Conservation (phyloP, 2,797 vertebrate species). For the Peromyscus aztecus region DNA sequence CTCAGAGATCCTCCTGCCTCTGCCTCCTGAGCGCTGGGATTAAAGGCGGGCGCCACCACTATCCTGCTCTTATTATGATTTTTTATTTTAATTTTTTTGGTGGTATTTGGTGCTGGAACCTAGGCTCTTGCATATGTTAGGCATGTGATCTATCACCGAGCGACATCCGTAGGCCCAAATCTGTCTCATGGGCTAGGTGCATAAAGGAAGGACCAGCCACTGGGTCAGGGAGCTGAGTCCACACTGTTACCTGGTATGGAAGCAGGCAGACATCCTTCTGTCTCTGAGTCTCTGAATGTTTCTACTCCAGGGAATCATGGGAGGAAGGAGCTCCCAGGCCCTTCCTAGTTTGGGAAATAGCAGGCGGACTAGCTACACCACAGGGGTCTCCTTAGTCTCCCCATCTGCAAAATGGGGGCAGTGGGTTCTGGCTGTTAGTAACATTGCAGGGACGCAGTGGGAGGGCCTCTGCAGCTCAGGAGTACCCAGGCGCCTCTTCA, state of each 20-base stretch:
- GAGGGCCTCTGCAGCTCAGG: not conserved
- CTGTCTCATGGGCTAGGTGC: not conserved
- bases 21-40: not conserved
- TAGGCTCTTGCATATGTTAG: not conserved
- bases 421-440: not conserved
- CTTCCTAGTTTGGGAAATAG: not conserved
- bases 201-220: not conserved
- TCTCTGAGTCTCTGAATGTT: not conserved
- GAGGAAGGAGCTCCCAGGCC: not conserved
- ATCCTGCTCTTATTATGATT: not conserved
- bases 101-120: not conserved
- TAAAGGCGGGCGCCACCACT: not conserved
- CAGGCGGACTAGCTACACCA: not conserved
- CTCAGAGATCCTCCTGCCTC: not conserved
- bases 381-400: not conserved
- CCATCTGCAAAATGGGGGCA: slow-evolving; percentile 37
- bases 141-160: not conserved
- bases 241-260: not conserved
- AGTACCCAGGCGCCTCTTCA: not conserved
- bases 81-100: not conserved
- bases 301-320: not conserved
- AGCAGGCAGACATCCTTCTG: not conserved
- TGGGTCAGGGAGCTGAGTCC: not conserved
- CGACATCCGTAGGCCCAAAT: not conserved
- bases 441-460: not conserved